Percentiles rank a stretch among this genome's conserved stretches.
These are phyloP conservation scores for Burhinus bistriatus DNA, from an alignment of 2,113 vertebrate genomes.

Conservation along the genomic window DNA sequence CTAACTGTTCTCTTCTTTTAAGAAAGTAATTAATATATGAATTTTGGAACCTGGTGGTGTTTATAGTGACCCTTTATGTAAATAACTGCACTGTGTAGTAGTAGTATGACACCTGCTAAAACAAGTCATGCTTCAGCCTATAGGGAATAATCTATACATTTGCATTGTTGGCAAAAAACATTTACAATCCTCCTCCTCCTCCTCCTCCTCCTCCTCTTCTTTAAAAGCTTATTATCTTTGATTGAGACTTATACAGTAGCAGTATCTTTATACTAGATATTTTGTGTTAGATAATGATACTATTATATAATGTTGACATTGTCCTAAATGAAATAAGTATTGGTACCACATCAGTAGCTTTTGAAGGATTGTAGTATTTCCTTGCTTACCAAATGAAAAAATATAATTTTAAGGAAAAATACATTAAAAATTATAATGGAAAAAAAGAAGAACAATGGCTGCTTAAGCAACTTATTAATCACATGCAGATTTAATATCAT, in stretches of 20 bases:
- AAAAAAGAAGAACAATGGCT: not conserved
- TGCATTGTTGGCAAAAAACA: not conserved
- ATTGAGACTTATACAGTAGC: not conserved
- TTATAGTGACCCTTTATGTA: not conserved
- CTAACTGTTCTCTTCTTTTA: not conserved
- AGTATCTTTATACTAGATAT: not conserved
- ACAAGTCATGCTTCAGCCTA: not conserved
- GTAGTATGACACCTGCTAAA: not conserved
- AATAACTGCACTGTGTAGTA: not conserved
- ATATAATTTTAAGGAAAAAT: not conserved
- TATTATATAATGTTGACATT: not conserved
- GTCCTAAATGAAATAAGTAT: not conserved
- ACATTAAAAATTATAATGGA: not conserved
- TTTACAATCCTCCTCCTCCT: not conserved
- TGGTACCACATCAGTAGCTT: not conserved
- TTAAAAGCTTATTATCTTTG: not conserved
- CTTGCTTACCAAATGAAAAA: not conserved
- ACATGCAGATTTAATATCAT: not conserved
- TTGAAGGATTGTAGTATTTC: not conserved
- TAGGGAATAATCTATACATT: not conserved
- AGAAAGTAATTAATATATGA: not conserved
- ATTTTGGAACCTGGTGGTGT: not conserved
- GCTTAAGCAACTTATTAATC: not conserved
- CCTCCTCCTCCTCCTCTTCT: not conserved
- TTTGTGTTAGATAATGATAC: not conserved